Evolutionary conservation across 1,140 invertebrate genomes (phyloP).

Genomic region (Aphidius gifuensis): DNA sequence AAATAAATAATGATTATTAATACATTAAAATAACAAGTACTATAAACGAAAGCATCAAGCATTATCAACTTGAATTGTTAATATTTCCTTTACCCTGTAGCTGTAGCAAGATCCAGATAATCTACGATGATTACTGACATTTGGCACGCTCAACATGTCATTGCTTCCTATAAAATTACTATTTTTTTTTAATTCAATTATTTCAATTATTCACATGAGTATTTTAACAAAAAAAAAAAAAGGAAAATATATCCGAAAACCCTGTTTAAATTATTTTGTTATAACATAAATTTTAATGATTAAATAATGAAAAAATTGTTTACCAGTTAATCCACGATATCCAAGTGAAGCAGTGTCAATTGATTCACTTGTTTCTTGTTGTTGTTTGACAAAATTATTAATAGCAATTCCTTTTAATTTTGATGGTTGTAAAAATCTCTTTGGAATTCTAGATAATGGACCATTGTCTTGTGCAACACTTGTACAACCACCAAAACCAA

Average conservation of each 20-base stretch:
- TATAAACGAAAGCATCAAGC: no score
- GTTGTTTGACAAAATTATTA: conserved; percentile 60
- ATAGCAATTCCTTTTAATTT: conserved; percentile 62
- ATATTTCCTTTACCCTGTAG: background rate
- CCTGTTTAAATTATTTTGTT: no score
- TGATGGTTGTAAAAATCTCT: conserved; percentile 63
- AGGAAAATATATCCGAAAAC: no score
- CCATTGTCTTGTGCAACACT: conserved; percentile 48
- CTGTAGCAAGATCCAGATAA: conserved; percentile 46
- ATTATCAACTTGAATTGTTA: no score
- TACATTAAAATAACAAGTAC: no score
- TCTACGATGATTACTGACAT: conserved; percentile 43
- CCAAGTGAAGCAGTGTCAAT: conserved; percentile 64
- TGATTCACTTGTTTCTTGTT: conserved; percentile 59
- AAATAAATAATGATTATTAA: conserved; percentile 4
- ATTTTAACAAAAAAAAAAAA: conserved; percentile 9
- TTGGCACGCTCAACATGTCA: conserved; percentile 46
- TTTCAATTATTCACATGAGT: no score
- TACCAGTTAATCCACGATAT: conserved; percentile 63
- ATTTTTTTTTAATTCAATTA: conserved; percentile 3
- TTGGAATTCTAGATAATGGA: conserved; percentile 65
- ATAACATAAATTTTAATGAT: background rate
- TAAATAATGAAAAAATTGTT: conserved; percentile 11
- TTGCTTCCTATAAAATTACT: conserved; percentile 51
- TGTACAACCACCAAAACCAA: conserved; percentile 61